phyloP scores from a whole-genome alignment of 2,113 vertebrate genomes.

The Pontoporia blainvillei region DNA sequence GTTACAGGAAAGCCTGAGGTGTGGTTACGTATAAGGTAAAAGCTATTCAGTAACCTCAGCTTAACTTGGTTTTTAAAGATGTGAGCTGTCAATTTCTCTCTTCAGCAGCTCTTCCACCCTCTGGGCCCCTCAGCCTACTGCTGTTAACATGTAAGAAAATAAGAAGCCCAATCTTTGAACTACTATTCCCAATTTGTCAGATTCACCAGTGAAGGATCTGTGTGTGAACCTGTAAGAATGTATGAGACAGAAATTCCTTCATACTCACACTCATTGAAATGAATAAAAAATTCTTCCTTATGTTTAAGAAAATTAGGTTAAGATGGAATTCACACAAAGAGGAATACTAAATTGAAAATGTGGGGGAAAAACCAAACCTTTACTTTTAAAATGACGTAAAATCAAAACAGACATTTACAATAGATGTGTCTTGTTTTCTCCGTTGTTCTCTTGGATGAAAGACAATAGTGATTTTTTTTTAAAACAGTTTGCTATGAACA shows the following conservation, averaged over 20 bases:
- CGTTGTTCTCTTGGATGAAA: not conserved
- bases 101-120: not conserved
- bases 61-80: not conserved
- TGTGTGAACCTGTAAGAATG: not conserved
- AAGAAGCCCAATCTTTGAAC: not conserved
- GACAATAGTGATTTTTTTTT: conserved; percentile 22
- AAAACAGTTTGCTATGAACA: conserved; percentile 51
- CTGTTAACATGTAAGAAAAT: not conserved
- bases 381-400: conserved; percentile 30
- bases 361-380: not conserved
- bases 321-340: conserved; percentile 4
- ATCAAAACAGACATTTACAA: not conserved
- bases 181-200: not conserved
- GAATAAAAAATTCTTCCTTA: not conserved
- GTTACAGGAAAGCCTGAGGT: not conserved
- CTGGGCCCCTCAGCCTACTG: not conserved
- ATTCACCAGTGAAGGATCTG: not conserved
- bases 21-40: not conserved
- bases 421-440: not conserved
- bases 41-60: not conserved
- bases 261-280: not conserved
- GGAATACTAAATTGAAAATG: not conserved
- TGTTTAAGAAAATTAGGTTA: not conserved
- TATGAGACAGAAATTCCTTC: not conserved
- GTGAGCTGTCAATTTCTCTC: not conserved